Evolutionary conservation across 2,888 invertebrate genomes (phyloP).

Genomic region (Syritta pipiens): DNA sequence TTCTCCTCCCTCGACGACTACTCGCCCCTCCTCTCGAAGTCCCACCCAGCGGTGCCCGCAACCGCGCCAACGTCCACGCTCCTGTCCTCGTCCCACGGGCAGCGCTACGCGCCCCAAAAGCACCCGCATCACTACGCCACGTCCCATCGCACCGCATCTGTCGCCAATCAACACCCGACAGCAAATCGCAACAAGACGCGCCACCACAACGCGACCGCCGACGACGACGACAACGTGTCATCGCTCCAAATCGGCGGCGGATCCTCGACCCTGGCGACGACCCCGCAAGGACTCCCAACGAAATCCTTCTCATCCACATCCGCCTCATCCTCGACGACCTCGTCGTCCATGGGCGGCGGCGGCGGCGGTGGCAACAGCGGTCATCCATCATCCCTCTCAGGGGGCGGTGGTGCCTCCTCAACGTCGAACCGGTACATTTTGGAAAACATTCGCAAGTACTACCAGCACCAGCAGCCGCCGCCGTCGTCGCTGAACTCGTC

Average conservation of each 20-base stretch:
- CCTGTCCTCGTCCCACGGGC: constrained; percentile 26
- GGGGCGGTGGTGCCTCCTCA: no score
- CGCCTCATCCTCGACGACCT: constrained; percentile 60
- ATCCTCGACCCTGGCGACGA: constrained; percentile 39
- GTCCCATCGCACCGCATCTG: constrained; percentile 47
- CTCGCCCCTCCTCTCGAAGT: constrained; percentile 60
- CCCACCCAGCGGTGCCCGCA: constrained; percentile 40
- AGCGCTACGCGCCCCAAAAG: constrained; percentile 66
- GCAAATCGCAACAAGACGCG: constrained; percentile 42
- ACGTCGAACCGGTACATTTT: constrained; percentile 74
- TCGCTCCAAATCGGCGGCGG: constrained; percentile 50
- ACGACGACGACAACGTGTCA: constrained; percentile 47
- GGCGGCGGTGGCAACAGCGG: constrained; percentile 1
- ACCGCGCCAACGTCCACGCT: constrained; percentile 17
- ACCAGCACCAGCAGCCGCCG: constrained; percentile 74
- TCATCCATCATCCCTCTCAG: constrained; percentile 32
- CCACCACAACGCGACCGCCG: constrained; percentile 45
- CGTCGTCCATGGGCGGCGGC: constrained; percentile 58
- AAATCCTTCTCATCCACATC: constrained; percentile 55
- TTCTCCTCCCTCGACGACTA: constrained; percentile 27
- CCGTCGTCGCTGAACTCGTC: constrained; percentile 75
- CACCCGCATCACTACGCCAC: constrained; percentile 51
- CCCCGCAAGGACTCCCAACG: constrained; percentile 57
- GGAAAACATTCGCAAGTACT: constrained; percentile 77
- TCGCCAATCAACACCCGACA: constrained; percentile 36